Percentiles rank a stretch among this genome's conserved stretches.
Conservation (phyloP, 2,113 vertebrate species). For the Trogon melanurus region DNA sequence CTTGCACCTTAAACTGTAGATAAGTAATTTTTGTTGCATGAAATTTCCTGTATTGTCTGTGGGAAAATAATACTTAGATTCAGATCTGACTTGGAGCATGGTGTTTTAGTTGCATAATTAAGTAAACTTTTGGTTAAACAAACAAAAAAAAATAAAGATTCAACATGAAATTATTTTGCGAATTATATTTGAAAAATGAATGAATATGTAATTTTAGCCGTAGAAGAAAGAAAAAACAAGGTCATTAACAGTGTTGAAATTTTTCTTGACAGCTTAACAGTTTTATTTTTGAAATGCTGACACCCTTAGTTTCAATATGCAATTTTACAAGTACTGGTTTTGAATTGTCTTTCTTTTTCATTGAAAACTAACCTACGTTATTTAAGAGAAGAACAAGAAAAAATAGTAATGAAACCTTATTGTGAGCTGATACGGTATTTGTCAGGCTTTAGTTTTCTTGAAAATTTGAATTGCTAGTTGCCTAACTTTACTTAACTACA, state of each 20-base stretch:
- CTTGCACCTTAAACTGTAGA: neutral
- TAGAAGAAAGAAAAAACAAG: neutral
- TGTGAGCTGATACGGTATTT: neutral
- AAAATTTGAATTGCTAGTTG: neutral
- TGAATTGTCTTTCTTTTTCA: neutral
- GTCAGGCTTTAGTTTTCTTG: neutral
- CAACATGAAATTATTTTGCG: neutral
- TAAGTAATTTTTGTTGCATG: neutral
- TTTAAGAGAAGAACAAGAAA: neutral
- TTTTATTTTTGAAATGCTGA: neutral
- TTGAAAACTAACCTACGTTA: neutral
- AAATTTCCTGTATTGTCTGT: neutral
- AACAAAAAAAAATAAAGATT: neutral
- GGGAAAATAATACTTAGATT: neutral
- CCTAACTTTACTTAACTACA: neutral
- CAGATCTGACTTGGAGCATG: neutral
- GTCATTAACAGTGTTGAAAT: neutral
- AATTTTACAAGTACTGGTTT: neutral
- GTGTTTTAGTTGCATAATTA: neutral
- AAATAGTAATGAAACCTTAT: neutral
- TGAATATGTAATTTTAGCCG: neutral
- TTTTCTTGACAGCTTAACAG: neutral
- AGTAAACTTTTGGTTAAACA: neutral
- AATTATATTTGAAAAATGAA: neutral
- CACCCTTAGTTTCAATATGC: neutral